Base-by-base conservation (phyloP, 2,797 vertebrate species). In the Peromyscus attwateri region DNA sequence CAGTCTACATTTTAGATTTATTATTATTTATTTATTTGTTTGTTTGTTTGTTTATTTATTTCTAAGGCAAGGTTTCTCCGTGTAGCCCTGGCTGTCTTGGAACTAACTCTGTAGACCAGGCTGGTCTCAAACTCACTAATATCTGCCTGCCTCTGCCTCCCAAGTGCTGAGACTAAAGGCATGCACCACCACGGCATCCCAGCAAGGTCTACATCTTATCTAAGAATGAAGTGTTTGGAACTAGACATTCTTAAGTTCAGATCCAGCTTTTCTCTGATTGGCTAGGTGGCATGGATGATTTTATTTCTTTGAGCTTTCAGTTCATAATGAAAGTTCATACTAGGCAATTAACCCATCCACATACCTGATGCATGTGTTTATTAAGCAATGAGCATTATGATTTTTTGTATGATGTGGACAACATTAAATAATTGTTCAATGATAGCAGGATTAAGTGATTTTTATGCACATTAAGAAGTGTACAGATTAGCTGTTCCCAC, bases 111-210 rank as follows among this genome's bases (percentile, higher is more conserved):
- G 52, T 55, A 73, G 37, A 40, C 19, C 21, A 73, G 10, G 9
- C 21, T 73, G 37, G 21, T 10, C 37, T 73, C 71, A 37, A 25
- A 40, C 1, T 40, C 37, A 73, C 71, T 37, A 19, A 25, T 3
- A 40, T 73, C 71, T 3, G 4, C 9, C 19, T 73, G 37, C 21
- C 21, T 73, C 8, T 73, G 10, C 21, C 21, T 40, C 34, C 21
- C 10, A 73, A 2, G 4, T 73, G 21, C 37, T 40, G 21, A 4
- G 9, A 73, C 40, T 73, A 73, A 73, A 73, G 11, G 10, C 0
- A 0, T 73, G 21, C 8, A 0, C 71, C 37, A 12, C 21, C 1
- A 5, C 19, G 14, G 52, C 3, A 1, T 1, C 37, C 10, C 37
- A 40, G 9, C 80, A 93, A 93, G 16, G 21, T 40, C 31, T 87